Base-by-base conservation (phyloP, 1,140 invertebrate genomes). In the Pteromalus puparum region DNA sequence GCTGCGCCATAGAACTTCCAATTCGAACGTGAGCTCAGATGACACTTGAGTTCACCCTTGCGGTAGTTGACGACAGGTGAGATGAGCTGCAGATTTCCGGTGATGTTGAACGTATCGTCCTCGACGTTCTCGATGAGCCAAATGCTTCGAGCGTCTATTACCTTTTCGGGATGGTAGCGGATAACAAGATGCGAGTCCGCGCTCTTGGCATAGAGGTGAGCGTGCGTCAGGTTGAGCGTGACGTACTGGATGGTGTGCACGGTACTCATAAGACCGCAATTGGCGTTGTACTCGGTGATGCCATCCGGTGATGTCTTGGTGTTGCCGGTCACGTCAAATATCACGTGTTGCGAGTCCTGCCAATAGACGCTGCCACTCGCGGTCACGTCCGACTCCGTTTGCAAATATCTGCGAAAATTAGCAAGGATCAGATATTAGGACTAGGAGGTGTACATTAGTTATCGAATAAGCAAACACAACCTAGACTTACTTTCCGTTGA, bases 21-120 rank as follows among this genome's bases (percentile, higher is more conserved):
- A 65, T 94, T 93, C 26, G 95, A 92, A 28, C 93, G 94, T 0
- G 96, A 89, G 21, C 94, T 93, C 67, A 97, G 93, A 83, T 95
- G 94, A 21, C 95, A 96, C 6, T 94, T 94, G 18, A 97, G 89
- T 21, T 95, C 94, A 6, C 95, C 95, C 87, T 94, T 95, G 24
- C 92, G 94, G 85, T 96, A 96, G 38, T 95, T 96, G 87, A 94
- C 90, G 61, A 95, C 94, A 0, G 95, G 95, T 34, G 93, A 95
- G 2, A 93, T 87, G 26, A 95, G 87, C 5, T 93, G 90, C 6
- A 95, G 89, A 67, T 92, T 93, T 78, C 95, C 95, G 0, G 94
- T 94, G 3, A 95, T 79, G 88, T 95, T 95, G 65, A 91, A 89
- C 1, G 88, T 89, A 80, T 93, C 88, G 81, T 91, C 26, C 1